These are phyloP conservation scores for Oscheius onirici DNA, from an alignment of 2,888 invertebrate genomes.

Conservation along the genomic window DNA sequence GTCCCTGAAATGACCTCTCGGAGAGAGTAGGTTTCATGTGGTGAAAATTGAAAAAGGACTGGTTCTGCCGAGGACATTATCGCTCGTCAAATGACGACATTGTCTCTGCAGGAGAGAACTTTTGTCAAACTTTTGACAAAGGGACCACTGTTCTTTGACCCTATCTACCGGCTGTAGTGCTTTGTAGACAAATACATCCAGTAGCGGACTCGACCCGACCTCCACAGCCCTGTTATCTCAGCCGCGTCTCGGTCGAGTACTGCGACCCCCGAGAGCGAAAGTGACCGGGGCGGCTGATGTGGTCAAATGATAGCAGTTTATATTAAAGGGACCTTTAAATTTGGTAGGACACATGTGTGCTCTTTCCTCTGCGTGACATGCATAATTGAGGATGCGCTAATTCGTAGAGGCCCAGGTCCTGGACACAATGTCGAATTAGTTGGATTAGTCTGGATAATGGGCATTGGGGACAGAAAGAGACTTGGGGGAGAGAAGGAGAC, in stretches of 20 bases:
- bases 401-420: conserved; percentile 16
- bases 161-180: neutral
- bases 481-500: conserved; percentile 1
- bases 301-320: conserved; percentile 17
- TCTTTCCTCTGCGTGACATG: neutral
- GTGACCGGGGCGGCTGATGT: neutral
- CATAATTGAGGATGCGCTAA: conserved; percentile 34
- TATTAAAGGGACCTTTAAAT: neutral
- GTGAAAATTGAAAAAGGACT: conserved; percentile 9
- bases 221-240: conserved; percentile 28
- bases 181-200: conserved; percentile 23
- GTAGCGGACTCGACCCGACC: conserved; percentile 27
- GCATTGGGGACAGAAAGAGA: neutral
- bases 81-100: conserved; percentile 9
- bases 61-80: conserved; percentile 18
- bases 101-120: neutral
- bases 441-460: conserved; percentile 31
- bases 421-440: conserved; percentile 29
- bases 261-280: too few relatives aligned
- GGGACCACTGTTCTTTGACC: too few relatives aligned
- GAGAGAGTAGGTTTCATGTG: too few relatives aligned
- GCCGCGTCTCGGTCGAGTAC: neutral
- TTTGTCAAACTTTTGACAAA: neutral
- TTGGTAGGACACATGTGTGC: neutral
- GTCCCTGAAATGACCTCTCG: neutral